Base-by-base conservation (phyloP, 2,888 invertebrate species). In the Junonia oenone region DNA sequence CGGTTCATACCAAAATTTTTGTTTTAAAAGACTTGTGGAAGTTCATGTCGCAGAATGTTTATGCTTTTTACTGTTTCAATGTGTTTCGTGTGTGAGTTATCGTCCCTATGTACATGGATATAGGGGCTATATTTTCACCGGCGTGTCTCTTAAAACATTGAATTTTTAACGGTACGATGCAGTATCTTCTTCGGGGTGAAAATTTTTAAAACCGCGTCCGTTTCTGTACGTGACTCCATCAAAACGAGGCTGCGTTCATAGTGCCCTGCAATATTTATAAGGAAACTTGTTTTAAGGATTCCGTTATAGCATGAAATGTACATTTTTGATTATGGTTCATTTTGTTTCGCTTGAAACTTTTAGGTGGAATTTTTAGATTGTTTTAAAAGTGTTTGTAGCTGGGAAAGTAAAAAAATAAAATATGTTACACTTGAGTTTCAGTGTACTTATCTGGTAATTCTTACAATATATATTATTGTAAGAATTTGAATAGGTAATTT, bases 131-230 rank as follows among this genome's bases (percentile, higher is more conserved):
- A 40, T 40, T 40, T 40, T 40, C 38, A 11, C 38, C 11, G 11
- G 38, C 9, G 19, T 9, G 11, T 40, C 19, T 19, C 38, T 17
- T 40, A 19, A 40, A 40, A 75, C 73, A 80, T 81, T 78, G 76
- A 80, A 79, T 81, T 80, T 78, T 81, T 81, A 78, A 77, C 71
- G 68, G 67, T 65, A 63, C 65, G 66, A 58, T 63, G 69, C 66
- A 65, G 55, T 55, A 53, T 55, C 52, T 55, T 51, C 46, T 40
- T 49, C 48, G 49, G 55, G n/a, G 49, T 43, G 69, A 72, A 73
- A 71, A 74, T 75, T 77, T 76, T 75, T 75, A 72, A 75, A 68
- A 71, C 75, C 75, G 68, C 76, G 76, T 77, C 72, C 73, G 69
- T 71, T 56, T 51, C 47, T 49, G 68, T 67, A 69, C 69, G 65